These are phyloP conservation scores for Amphibalanus amphitrite DNA, from an alignment of 1,140 invertebrate species.

Conservation along the genomic window DNA sequence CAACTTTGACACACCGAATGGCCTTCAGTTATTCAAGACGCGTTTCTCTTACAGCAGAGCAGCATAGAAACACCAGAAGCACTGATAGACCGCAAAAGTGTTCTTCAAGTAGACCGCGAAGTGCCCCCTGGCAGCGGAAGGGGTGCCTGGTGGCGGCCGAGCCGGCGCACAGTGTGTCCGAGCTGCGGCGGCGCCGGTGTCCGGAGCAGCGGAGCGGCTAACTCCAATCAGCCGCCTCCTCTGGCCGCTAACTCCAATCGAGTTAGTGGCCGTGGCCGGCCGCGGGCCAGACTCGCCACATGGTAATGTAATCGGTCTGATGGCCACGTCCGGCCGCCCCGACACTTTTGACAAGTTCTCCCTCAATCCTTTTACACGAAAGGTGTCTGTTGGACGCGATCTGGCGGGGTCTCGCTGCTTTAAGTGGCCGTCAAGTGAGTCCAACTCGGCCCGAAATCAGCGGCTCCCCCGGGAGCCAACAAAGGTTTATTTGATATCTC, in stretches of 20 bases:
- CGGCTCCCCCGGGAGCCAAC: neutral
- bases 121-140: too few relatives aligned
- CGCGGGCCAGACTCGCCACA: neutral
- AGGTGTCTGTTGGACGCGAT: neutral
- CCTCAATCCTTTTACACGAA: neutral
- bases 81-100: too few relatives aligned
- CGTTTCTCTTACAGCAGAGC: too few relatives aligned
- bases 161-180: too few relatives aligned
- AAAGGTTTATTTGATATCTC: neutral
- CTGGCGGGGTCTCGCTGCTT: neutral
- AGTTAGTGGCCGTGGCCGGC: neutral
- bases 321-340: neutral
- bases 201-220: neutral
- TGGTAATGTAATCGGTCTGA: neutral
- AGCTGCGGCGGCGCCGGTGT: too few relatives aligned
- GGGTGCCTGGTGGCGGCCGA: too few relatives aligned
- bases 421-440: neutral
- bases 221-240: neutral
- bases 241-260: neutral
- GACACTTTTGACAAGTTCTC: neutral
- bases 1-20: too few relatives aligned
- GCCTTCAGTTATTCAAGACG: too few relatives aligned
- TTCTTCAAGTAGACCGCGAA: too few relatives aligned
- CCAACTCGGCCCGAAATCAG: neutral
- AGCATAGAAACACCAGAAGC: too few relatives aligned